Evolutionary conservation across 1,140 invertebrate genomes (phyloP), one percentile per base, ranked within the genome.

Genomic region (Drosophila novamexicana): DNA sequence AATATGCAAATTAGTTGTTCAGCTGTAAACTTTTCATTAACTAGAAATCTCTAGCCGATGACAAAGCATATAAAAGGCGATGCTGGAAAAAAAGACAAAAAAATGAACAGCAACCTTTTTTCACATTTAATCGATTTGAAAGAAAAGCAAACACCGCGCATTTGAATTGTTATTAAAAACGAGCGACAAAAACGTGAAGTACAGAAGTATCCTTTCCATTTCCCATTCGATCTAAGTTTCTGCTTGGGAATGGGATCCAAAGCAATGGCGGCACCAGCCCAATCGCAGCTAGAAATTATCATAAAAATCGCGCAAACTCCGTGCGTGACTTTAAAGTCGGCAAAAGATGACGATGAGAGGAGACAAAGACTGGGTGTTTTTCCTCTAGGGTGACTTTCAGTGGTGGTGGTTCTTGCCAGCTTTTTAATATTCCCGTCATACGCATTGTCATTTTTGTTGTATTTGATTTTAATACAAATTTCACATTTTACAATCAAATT

Each of bases 391-490:
- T 49, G 61, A 14, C 61, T 64, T 2, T 32, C 8, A 12, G 36
- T 70, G 79, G 76, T 83, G 79, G 76, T 89, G 67, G 59, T 72
- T 77, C 45, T 44, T 34, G 50, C 62, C 66, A 80, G 66, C 76
- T 82, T 85, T 86, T 90, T 90, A 90, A 90, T 90, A 90, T 90
- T 90, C 81, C 75, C 81, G 74, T 90, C 86, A 90, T 90, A 82
- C 79, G 75, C 83, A 65, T 79, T 80, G 86, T 90, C 81, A 86
- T 85, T 90, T 90, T 90, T 86, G 85, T 85, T 79, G 86, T 90
- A 91, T 91, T 91, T 91, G 89, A 89, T 91, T 91, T 91, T 91
- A 91, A 91, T 91, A 91, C 85, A 76, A 90, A 89, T 89, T 89
- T 89, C 81, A 89, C 80, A 90, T 85, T 91, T 91, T 85, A 91